Evolutionary conservation across 2,113 vertebrate genomes (phyloP).

Genomic region (Brienomyrus longianalis): DNA sequence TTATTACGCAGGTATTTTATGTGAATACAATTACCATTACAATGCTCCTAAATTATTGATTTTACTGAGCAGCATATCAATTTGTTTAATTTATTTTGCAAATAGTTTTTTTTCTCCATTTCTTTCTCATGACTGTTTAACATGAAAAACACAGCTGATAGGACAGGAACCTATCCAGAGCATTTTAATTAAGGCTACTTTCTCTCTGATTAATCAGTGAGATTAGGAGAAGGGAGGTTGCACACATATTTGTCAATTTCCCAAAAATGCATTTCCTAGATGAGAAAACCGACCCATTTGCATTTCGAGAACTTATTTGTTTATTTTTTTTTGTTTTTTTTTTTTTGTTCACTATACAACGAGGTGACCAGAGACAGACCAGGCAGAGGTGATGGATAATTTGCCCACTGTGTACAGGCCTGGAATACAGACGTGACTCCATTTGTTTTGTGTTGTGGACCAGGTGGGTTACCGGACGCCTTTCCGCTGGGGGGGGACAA

Average conservation of each 20-base stretch:
- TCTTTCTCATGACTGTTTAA: neutral
- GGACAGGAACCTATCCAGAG: neutral
- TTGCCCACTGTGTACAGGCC: neutral
- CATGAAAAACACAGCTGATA: neutral
- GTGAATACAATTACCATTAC: conserved; percentile 17
- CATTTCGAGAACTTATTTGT: conserved; percentile 5
- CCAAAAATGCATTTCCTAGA: conserved; percentile 17
- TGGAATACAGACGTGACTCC: neutral
- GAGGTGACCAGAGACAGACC: neutral
- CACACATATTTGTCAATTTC: conserved; percentile 16
- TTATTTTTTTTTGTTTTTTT: too few species aligned
- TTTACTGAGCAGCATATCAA: conserved; percentile 15
- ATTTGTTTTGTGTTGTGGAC: neutral
- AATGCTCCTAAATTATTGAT: conserved; percentile 18
- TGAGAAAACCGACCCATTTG: conserved; percentile 7
- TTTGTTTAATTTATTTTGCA: conserved; percentile 20
- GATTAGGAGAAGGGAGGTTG: neutral
- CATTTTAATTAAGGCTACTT: conserved; percentile 17
- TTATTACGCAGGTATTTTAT: conserved; percentile 14
- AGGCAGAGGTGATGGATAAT: neutral
- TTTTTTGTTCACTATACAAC: neutral
- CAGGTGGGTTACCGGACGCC: neutral
- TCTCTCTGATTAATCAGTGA: conserved; percentile 12
- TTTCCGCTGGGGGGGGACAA: neutral
- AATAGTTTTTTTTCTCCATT: conserved; percentile 1